Conservation (phyloP, 1,140 invertebrate genomes). For the Mizuhopecten yessoensis region DNA sequence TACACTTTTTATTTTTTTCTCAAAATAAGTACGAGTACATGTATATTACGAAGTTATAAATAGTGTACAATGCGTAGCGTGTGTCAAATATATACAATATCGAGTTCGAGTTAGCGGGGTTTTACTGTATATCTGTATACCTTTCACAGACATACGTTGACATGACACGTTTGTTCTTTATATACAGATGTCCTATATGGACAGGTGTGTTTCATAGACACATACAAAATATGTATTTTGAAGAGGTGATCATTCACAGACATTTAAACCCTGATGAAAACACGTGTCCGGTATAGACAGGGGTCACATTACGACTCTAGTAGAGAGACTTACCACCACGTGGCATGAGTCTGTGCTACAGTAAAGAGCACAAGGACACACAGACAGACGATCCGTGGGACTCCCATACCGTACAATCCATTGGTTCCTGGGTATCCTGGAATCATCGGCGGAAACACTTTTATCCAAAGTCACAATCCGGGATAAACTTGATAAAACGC, state of each 20-base stretch:
- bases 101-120: too few species aligned
- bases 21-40: too few species aligned
- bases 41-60: too few species aligned
- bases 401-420: constrained; percentile 31
- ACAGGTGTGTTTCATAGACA: background rate
- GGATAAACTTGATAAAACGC: background rate
- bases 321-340: background rate
- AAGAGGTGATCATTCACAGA: too few species aligned
- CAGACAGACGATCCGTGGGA: constrained; percentile 11
- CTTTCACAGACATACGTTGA: too few species aligned
- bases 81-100: too few species aligned
- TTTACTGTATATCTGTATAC: too few species aligned
- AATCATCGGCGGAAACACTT: constrained; percentile 2
- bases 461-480: background rate
- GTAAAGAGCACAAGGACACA: constrained; percentile 14
- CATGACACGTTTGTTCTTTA: too few species aligned
- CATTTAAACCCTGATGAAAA: background rate
- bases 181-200: background rate
- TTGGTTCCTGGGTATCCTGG: background rate
- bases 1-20: too few species aligned
- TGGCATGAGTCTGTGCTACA: constrained; percentile 4
- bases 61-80: too few species aligned
- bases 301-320: background rate
- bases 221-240: too few species aligned
- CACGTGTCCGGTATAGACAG: background rate